Evolutionary conservation across 1,140 invertebrate genomes (phyloP).

Genomic region (Pseudomyrmex sp.): DNA sequence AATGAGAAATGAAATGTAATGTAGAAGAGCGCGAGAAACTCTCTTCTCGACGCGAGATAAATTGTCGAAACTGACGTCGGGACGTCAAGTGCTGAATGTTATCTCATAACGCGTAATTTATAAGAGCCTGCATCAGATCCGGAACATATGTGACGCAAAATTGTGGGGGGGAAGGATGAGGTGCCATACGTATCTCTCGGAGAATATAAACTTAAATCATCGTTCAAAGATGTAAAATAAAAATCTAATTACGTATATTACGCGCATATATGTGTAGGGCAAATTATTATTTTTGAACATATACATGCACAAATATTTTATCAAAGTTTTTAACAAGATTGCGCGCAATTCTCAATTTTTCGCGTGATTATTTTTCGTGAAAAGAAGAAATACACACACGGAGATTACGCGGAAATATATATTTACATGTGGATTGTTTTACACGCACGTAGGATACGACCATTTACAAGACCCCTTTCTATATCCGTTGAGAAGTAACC

Average conservation of each 20-base stretch:
- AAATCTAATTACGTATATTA: no score
- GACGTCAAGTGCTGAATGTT: constrained; percentile 10
- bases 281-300: no score
- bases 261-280: no score
- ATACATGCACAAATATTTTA: no score
- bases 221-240: no score
- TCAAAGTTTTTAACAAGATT: background rate
- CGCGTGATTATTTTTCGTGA: background rate
- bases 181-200: no score
- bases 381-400: background rate
- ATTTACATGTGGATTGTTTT: constrained; percentile 53
- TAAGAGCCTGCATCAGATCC: constrained; percentile 2
- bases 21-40: background rate
- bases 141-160: background rate
- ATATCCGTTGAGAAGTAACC: constrained; percentile 74
- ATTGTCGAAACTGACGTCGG: background rate
- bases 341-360: background rate
- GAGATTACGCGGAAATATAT: constrained; percentile 35
- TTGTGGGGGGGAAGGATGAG: background rate
- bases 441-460: constrained; percentile 65
- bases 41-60: background rate
- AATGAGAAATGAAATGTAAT: background rate
- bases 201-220: no score
- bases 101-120: background rate
- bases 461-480: constrained; percentile 72